These are phyloP conservation scores for Argyresthia goedartella DNA, from an alignment of 2,888 invertebrate genomes.

Conservation along the genomic window DNA sequence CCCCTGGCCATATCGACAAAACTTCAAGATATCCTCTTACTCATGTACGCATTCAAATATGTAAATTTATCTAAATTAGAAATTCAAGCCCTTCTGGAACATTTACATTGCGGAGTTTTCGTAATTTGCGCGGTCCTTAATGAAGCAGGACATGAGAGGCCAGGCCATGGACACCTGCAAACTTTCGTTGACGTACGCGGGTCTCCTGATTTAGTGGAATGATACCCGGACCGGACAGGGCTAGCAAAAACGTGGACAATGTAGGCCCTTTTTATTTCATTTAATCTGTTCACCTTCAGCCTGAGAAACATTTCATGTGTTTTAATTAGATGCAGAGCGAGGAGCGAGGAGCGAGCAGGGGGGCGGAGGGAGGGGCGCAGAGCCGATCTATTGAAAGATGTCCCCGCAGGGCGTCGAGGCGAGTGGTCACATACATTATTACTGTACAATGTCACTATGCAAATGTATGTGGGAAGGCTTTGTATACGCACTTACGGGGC, in stretches of 20 bases:
- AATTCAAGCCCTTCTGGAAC: constrained; percentile 11
- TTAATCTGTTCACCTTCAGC: too few relatives aligned
- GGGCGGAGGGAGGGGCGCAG: constrained; percentile 18
- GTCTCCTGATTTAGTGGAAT: too few relatives aligned
- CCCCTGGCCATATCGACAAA: constrained; percentile 58
- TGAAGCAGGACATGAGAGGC: too few relatives aligned
- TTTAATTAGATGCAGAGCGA: constrained; percentile 33
- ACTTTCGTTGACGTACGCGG: background rate
- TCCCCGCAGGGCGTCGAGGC: constrained; percentile 47
- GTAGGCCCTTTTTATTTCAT: too few relatives aligned
- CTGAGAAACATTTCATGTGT: background rate
- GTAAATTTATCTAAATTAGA: constrained; percentile 27
- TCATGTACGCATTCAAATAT: constrained; percentile 42
- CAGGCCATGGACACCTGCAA: background rate
- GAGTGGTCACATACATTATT: constrained; percentile 70
- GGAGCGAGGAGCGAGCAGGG: constrained; percentile 3
- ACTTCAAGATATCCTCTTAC: constrained; percentile 67
- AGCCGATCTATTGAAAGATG: constrained; percentile 58
- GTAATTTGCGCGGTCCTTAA: too few relatives aligned
- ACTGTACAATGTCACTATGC: constrained; percentile 69
- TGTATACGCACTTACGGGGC: constrained; percentile 68
- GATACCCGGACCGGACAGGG: too few relatives aligned
- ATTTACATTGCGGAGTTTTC: background rate
- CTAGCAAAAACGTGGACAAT: too few relatives aligned
- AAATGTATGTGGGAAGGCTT: constrained; percentile 68